Conservation (phyloP, 2,888 invertebrate species). For the Hirtodrosophila alboralis region DNA sequence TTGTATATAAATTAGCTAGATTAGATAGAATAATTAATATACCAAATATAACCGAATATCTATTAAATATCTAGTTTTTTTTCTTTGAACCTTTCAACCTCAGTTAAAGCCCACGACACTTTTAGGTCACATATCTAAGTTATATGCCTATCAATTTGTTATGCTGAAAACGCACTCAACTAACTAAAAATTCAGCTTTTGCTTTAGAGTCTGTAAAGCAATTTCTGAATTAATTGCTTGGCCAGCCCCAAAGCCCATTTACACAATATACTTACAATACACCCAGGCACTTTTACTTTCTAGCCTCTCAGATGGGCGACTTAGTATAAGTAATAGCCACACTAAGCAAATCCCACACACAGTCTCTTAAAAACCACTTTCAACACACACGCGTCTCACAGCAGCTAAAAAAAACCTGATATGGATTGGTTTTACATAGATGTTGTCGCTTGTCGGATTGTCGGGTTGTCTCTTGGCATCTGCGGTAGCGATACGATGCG, state of each 20-base stretch:
- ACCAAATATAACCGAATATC: too few species aligned
- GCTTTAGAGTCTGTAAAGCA: slow-evolving; percentile 43
- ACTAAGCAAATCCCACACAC: slow-evolving; percentile 60
- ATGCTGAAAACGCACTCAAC: slow-evolving; percentile 35
- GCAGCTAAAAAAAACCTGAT: slow-evolving; percentile 52
- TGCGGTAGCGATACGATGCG: slow-evolving; percentile 25
- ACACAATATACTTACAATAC: slow-evolving; percentile 36
- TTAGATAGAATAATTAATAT: too few species aligned
- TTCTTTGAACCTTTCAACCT: slow-evolving; percentile 8
- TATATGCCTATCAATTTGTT: slow-evolving; percentile 8
- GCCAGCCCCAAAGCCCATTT: slow-evolving; percentile 52
- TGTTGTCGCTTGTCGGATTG: slow-evolving; percentile 46
- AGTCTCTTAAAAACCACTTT: slow-evolving; percentile 53
- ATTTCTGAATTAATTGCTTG: slow-evolving; percentile 59
- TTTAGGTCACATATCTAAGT: slow-evolving; percentile 7
- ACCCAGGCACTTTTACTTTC: slow-evolving; percentile 54
- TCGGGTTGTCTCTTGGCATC: slow-evolving; percentile 48
- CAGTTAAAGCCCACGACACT: slow-evolving; percentile 31
- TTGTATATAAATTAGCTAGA: too few species aligned
- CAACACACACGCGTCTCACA: slow-evolving; percentile 19
- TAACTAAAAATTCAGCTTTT: slow-evolving; percentile 27
- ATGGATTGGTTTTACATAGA: slow-evolving; percentile 50
- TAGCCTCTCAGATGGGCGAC: slow-evolving; percentile 42
- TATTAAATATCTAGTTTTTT: too few species aligned
- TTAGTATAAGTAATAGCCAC: slow-evolving; percentile 43